Evolutionary conservation across 2,888 invertebrate genomes (phyloP).

Genomic region (Patella pellucida): DNA sequence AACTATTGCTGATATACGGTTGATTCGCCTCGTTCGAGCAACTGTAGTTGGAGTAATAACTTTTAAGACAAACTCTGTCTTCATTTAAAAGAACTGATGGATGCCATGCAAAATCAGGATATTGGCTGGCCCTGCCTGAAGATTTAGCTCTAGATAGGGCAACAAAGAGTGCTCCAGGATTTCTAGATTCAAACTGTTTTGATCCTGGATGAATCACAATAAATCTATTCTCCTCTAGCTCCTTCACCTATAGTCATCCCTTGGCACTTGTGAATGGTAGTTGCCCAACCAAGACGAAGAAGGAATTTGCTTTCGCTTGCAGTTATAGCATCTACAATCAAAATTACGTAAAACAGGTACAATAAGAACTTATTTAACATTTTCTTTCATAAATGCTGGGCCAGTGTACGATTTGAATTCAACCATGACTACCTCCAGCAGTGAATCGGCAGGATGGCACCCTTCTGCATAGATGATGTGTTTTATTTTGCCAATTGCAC

Average conservation of each 20-base stretch:
- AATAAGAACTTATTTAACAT: background rate
- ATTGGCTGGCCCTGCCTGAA: background rate
- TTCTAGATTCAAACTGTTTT: background rate
- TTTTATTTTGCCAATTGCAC: conserved; percentile 31
- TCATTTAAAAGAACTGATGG: background rate
- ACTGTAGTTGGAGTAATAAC: background rate
- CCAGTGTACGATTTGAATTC: conserved; percentile 19
- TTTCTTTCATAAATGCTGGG: too few relatives aligned
- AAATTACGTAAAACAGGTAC: too few relatives aligned
- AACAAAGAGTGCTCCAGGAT: background rate
- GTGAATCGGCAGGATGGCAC: conserved; percentile 23
- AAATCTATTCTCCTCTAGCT: background rate
- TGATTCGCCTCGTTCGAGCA: too few relatives aligned
- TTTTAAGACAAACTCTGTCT: background rate
- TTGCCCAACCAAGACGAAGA: background rate
- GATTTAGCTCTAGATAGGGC: background rate
- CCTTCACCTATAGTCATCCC: background rate
- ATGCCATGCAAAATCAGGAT: conserved; percentile 3
- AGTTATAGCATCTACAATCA: background rate
- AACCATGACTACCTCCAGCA: conserved; percentile 43
- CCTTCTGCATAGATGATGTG: conserved; percentile 37
- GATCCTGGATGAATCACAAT: background rate
- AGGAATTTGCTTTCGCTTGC: background rate
- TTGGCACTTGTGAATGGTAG: background rate
- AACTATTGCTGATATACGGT: too few relatives aligned